Conservation (phyloP, 2,113 vertebrate genomes). For the Melanerpes aurifrons region DNA sequence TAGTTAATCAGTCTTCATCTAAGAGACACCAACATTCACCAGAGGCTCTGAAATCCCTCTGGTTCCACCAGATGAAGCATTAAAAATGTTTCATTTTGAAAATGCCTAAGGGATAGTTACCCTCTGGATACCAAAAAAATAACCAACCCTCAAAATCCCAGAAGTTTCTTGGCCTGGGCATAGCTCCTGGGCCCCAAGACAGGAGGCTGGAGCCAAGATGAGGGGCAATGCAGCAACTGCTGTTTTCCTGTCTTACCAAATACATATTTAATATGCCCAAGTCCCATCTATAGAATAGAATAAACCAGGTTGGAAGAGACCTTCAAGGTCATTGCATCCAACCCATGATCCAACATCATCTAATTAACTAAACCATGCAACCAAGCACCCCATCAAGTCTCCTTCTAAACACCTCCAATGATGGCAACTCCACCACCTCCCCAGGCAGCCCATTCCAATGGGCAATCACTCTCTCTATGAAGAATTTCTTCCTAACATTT, state of each 20-base stretch:
- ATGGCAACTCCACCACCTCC: too few species aligned
- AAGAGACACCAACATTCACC: neutral
- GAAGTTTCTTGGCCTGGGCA: neutral
- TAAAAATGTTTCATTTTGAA: neutral
- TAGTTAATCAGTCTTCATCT: neutral
- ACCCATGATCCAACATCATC: too few species aligned
- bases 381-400: too few species aligned
- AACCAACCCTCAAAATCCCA: neutral
- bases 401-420: too few species aligned
- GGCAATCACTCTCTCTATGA: too few species aligned
- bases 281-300: neutral
- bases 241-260: neutral
- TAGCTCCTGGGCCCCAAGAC: neutral
- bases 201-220: neutral
- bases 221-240: neutral
- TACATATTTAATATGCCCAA: neutral
- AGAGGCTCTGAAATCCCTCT: neutral
- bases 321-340: too few species aligned
- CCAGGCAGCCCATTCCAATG: too few species aligned
- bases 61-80: neutral
- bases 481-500: neutral
- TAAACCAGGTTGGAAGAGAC: too few species aligned
- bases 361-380: too few species aligned
- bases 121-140: neutral
- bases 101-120: neutral